A percentile compares a stretch with the other conserved stretches of the same genome.
Conservation (phyloP, 2,888 invertebrate species). For the Sinhomidia bicolor region DNA sequence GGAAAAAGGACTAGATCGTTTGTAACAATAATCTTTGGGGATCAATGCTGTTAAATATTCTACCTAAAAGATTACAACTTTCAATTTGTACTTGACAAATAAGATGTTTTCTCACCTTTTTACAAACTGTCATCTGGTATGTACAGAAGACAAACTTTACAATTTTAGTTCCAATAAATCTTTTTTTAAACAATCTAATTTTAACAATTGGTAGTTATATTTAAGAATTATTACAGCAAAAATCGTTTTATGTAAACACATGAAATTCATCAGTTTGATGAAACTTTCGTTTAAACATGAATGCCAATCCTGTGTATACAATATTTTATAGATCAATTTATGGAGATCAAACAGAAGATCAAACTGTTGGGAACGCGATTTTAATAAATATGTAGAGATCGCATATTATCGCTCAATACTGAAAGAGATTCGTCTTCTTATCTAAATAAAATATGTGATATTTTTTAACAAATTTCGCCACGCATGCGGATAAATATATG, state of each 20-base stretch:
- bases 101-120: not conserved
- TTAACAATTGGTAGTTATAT: not conserved
- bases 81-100: not conserved
- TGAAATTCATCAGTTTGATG: too few relatives aligned
- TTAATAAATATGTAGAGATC: constrained; percentile 14
- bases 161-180: not conserved
- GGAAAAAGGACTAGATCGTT: constrained; percentile 67
- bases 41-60: constrained; percentile 29
- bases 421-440: not conserved
- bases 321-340: constrained; percentile 1
- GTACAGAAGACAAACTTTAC: not conserved
- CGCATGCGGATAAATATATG: not conserved
- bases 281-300: not conserved
- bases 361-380: not conserved
- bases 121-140: not conserved
- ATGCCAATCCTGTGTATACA: not conserved
- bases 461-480: not conserved
- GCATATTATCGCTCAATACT: constrained; percentile 3
- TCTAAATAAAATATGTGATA: too few relatives aligned
- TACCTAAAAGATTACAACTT: not conserved
- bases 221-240: too few relatives aligned
- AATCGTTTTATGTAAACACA: too few relatives aligned
- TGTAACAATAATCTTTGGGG: constrained; percentile 66
- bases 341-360: not conserved
- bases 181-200: not conserved